phyloP scores from a whole-genome alignment of 2,797 vertebrate genomes.

The Zenarchopterus dispar region DNA sequence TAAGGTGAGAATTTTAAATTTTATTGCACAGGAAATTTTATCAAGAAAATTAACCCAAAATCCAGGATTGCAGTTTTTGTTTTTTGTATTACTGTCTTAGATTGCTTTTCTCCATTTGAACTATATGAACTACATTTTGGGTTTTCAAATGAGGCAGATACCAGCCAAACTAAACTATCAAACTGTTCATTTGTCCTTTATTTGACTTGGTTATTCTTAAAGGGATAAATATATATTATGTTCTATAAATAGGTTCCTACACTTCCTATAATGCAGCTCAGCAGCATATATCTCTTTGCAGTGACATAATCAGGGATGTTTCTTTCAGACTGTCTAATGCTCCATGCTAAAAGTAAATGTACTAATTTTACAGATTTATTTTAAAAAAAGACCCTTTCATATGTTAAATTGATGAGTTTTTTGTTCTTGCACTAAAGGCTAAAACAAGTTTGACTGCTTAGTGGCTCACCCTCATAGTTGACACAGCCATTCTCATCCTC shows the following conservation, averaged over 20 bases:
- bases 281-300: neutral
- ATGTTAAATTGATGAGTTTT: neutral
- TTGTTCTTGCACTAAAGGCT: neutral
- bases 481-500: slow-evolving; percentile 97
- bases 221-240: neutral
- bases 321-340: neutral
- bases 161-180: neutral
- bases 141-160: neutral
- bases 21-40: too few species aligned
- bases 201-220: too few species aligned
- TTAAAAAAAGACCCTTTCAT: neutral
- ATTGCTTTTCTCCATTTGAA: neutral
- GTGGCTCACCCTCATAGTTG: slow-evolving; percentile 92
- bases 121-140: neutral
- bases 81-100: neutral
- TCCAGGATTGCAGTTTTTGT: neutral
- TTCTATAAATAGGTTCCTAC: neutral
- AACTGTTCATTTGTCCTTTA: too few species aligned
- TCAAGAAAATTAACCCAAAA: neutral
- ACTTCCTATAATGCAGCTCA: neutral
- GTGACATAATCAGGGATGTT: neutral
- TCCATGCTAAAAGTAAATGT: neutral
- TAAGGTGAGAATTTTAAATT: too few species aligned
- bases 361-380: neutral
- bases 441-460: neutral